These are phyloP conservation scores for Corydoras maculifer DNA, from an alignment of 2,113 vertebrate genomes.

Conservation along the genomic window DNA sequence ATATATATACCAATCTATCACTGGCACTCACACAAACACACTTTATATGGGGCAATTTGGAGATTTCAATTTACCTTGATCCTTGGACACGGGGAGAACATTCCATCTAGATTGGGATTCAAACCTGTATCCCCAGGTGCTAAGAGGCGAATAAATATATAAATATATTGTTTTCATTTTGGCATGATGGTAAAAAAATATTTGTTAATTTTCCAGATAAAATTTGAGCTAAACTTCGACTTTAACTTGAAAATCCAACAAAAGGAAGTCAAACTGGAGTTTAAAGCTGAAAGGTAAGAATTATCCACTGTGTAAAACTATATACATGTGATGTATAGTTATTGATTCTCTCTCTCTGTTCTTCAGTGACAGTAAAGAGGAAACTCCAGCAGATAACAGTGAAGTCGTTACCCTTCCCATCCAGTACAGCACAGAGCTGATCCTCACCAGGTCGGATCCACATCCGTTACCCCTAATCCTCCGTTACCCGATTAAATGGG, in stretches of 20 bases:
- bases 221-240: slow-evolving; percentile 75
- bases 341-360: not conserved
- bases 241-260: slow-evolving; percentile 73
- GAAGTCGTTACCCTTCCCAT: slow-evolving; percentile 60
- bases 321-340: not conserved
- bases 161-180: no score
- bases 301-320: not conserved
- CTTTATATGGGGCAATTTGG: no score
- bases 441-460: slow-evolving; percentile 68
- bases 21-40: no score
- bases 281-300: slow-evolving; percentile 67
- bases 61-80: no score
- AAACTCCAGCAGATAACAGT: slow-evolving; percentile 61
- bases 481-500: no score
- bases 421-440: slow-evolving; percentile 74
- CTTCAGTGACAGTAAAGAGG: slow-evolving; percentile 72
- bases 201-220: slow-evolving; percentile 56
- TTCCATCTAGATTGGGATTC: no score
- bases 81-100: no score
- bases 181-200: not conserved
- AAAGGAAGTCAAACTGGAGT: slow-evolving; percentile 58
- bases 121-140: not conserved
- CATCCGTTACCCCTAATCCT: not conserved
- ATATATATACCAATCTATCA: no score
- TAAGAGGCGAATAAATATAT: not conserved